phyloP scores from a whole-genome alignment of 2,888 invertebrate genomes.

The Tetropium fuscum region DNA sequence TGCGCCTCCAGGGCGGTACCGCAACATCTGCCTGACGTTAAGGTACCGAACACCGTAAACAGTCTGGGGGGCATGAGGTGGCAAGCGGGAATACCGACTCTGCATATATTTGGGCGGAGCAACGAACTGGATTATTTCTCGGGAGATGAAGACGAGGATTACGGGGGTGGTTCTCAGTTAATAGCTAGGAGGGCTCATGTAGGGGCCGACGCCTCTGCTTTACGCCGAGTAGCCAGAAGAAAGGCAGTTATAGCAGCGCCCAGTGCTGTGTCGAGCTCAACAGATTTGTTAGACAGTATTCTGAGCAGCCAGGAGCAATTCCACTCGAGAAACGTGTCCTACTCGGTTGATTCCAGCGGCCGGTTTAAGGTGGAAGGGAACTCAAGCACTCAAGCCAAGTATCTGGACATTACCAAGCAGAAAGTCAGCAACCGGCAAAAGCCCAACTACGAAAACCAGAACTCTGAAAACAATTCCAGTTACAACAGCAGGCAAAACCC shows the following conservation, averaged over 20 bases:
- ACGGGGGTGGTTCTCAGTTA: conserved; percentile 39
- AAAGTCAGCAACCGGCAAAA: conserved; percentile 27
- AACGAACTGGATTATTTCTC: conserved; percentile 80
- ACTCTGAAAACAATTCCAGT: conserved; percentile 13
- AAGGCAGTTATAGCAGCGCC: conserved; percentile 63
- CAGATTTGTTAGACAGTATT: conserved; percentile 77
- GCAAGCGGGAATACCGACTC: conserved; percentile 68
- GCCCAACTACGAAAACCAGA: conserved; percentile 33
- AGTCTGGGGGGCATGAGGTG: conserved; percentile 49
- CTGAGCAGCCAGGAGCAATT: conserved; percentile 78
- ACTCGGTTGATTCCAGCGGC: conserved; percentile 74
- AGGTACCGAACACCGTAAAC: conserved; percentile 41
- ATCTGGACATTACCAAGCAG: conserved; percentile 36
- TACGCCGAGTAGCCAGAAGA: conserved; percentile 61
- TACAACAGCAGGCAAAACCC: not conserved
- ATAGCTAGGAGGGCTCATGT: conserved; percentile 62
- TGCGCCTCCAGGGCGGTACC: conserved; percentile 58
- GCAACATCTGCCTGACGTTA: conserved; percentile 61
- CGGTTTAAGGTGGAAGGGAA: conserved; percentile 68
- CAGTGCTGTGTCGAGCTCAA: conserved; percentile 63
- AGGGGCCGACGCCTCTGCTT: conserved; percentile 61
- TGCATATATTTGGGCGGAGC: conserved; percentile 76
- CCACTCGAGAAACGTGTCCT: conserved; percentile 74
- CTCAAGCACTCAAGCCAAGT: conserved; percentile 13
- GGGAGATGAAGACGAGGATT: conserved; percentile 43